Evolutionary conservation across 2,888 invertebrate species (phyloP).

Genomic region (Drosophila aldrichi): DNA sequence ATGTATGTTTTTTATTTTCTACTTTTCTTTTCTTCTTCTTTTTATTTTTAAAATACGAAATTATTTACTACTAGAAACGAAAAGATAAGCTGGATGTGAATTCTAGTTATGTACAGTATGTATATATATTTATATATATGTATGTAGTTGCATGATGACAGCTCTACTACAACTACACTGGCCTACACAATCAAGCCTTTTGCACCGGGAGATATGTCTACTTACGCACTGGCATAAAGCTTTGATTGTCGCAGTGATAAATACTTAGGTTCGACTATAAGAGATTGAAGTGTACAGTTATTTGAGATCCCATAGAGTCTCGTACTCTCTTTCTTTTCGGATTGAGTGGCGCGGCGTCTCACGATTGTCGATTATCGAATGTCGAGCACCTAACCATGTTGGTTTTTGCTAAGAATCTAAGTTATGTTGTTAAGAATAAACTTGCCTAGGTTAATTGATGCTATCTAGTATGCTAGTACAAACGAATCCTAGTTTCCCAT

Average conservation of each 20-base stretch:
- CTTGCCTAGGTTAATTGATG: slow-evolving; percentile 24
- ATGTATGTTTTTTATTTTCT: not conserved
- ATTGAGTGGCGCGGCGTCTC: not conserved
- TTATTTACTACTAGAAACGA: slow-evolving; percentile 22
- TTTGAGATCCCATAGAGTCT: not conserved
- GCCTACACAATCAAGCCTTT: slow-evolving; percentile 15
- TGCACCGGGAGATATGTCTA: not conserved
- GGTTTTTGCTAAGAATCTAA: slow-evolving; percentile 27
- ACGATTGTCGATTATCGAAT: too few species aligned
- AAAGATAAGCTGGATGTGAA: slow-evolving; percentile 6
- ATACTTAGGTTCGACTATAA: not conserved
- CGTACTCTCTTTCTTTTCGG: not conserved
- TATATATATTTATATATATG: not conserved
- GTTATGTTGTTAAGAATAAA: not conserved
- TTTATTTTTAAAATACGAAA: not conserved
- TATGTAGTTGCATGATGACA: slow-evolving; percentile 7
- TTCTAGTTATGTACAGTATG: slow-evolving; percentile 18
- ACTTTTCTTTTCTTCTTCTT: not conserved
- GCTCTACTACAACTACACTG: slow-evolving; percentile 8
- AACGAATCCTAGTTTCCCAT: slow-evolving; percentile 22
- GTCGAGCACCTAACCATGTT: not conserved
- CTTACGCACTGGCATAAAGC: slow-evolving; percentile 5
- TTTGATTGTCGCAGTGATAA: slow-evolving; percentile 1
- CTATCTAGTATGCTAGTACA: slow-evolving; percentile 15
- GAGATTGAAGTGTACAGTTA: not conserved